Conservation (phyloP, 2,113 vertebrate species). For the Paralichthys olivaceus region DNA sequence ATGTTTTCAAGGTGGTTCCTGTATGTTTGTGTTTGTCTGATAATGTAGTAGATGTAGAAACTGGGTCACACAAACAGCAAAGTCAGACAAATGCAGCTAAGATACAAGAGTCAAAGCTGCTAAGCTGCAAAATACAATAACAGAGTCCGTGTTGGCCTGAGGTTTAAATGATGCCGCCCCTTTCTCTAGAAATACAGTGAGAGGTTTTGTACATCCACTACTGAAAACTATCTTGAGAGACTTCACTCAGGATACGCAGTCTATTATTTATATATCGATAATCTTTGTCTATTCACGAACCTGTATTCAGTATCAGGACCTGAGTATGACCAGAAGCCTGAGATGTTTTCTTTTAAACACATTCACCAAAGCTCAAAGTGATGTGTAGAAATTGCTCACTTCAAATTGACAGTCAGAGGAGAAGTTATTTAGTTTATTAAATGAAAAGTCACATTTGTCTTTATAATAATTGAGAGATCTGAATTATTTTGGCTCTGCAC, state of each 20-base stretch:
- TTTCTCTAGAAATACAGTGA: not conserved
- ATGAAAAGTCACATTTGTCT: no score
- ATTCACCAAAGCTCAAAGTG: not conserved
- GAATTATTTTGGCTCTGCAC: not conserved
- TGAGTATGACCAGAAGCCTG: not conserved
- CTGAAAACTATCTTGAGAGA: conserved; percentile 2
- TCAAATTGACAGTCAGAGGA: not conserved
- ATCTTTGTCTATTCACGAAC: not conserved
- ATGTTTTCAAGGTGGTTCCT: conserved; percentile 5
- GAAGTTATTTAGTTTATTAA: no score
- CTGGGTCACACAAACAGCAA: not conserved
- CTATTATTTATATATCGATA: conserved; percentile 2
- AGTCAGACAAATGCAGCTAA: not conserved
- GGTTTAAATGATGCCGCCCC: conserved; percentile 16
- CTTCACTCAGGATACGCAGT: not conserved
- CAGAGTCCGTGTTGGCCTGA: conserved; percentile 3
- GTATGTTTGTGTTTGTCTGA: conserved; percentile 21
- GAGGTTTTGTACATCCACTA: not conserved
- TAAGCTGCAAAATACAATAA: conserved; percentile 10
- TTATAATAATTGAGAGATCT: no score
- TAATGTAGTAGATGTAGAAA: conserved; percentile 17
- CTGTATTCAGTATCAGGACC: not conserved
- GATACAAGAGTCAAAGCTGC: not conserved
- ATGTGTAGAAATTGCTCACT: not conserved
- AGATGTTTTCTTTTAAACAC: no score